phyloP scores from a whole-genome alignment of 2,888 invertebrate genomes.

The Frankliniella fusca region DNA sequence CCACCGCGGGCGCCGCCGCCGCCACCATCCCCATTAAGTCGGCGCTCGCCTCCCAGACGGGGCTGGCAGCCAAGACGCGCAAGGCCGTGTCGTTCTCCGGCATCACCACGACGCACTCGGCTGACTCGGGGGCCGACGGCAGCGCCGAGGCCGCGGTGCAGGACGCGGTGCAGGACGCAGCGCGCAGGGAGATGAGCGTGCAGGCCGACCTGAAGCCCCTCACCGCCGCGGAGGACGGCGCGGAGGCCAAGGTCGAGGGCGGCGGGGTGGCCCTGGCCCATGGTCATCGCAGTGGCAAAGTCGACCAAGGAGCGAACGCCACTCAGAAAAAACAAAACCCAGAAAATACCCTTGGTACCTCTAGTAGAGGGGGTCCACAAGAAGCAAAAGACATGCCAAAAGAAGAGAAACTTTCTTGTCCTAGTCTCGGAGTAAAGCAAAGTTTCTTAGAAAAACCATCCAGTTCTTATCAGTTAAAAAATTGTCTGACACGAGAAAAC shows the following conservation, averaged over 20 bases:
- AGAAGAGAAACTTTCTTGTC: too few relatives aligned
- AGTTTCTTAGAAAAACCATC: neutral
- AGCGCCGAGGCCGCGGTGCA: neutral
- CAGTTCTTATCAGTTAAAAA: neutral
- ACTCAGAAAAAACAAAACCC: too few relatives aligned
- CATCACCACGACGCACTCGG: neutral
- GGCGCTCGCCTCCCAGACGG: neutral
- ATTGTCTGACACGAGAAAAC: neutral
- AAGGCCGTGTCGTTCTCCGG: slow-evolving; percentile 10
- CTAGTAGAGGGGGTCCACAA: too few relatives aligned
- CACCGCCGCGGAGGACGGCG: too few relatives aligned
- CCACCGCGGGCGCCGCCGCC: neutral
- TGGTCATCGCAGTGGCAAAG: too few relatives aligned
- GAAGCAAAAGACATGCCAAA: too few relatives aligned
- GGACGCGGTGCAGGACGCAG: neutral
- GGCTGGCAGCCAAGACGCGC: neutral
- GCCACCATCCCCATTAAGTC: neutral
- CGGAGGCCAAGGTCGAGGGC: too few relatives aligned
- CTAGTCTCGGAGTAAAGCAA: too few relatives aligned
- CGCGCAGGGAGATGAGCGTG: neutral
- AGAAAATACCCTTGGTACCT: too few relatives aligned
- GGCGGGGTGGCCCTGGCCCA: too few relatives aligned
- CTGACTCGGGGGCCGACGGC: neutral
- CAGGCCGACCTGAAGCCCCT: too few relatives aligned
- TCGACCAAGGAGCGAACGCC: too few relatives aligned